phyloP scores from a whole-genome alignment of 2,797 vertebrate species.

The Antennarius maculatus region DNA sequence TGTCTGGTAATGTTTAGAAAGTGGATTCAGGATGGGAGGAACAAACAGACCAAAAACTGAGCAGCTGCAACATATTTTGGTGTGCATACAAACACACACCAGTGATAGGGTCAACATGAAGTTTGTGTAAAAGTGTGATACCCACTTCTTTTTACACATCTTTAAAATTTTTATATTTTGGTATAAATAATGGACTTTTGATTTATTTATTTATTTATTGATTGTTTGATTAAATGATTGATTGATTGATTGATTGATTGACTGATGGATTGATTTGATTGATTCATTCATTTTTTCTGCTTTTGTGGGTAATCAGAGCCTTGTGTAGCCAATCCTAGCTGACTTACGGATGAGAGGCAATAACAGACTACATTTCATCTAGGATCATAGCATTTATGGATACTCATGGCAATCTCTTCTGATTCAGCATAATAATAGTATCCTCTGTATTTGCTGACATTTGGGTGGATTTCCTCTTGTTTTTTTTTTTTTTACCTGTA shows the following conservation, averaged over 20 bases:
- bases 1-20: conserved; percentile 15
- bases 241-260: too few species aligned
- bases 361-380: too few species aligned
- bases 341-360: too few species aligned
- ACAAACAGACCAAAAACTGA: conserved; percentile 12
- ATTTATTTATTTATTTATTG: neutral
- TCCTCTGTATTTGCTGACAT: neutral
- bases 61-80: conserved; percentile 7
- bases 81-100: conserved; percentile 1
- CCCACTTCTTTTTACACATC: neutral
- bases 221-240: too few species aligned
- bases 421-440: neutral
- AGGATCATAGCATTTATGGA: neutral
- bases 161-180: conserved; percentile 2
- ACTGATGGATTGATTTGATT: neutral
- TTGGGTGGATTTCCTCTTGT: neutral
- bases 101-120: neutral
- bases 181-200: neutral
- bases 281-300: too few species aligned
- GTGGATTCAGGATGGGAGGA: conserved; percentile 9
- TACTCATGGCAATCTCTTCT: neutral
- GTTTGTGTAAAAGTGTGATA: neutral
- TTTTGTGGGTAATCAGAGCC: too few species aligned
- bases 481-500: neutral
- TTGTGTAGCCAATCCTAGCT: too few species aligned